Percentiles rank a stretch among this genome's conserved stretches.
Conservation (phyloP, 2,888 invertebrate species). For the Dioctria linearis region DNA sequence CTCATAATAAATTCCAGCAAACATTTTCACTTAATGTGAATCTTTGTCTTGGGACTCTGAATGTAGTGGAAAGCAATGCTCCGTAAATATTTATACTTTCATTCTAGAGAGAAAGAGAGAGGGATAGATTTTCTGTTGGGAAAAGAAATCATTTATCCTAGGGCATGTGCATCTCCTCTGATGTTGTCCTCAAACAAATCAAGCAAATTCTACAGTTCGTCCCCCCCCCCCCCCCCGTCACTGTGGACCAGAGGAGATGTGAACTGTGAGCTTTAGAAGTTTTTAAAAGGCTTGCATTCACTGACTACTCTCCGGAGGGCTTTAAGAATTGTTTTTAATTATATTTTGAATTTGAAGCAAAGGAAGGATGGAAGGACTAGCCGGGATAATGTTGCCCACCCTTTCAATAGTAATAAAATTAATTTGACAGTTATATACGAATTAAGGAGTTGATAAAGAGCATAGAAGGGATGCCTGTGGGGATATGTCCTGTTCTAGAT, state of each 20-base stretch:
- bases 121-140: background rate
- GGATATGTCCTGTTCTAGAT: no score
- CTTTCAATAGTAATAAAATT: no score
- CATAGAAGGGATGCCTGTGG: no score
- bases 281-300: background rate
- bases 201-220: constrained; percentile 1
- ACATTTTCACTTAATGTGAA: constrained; percentile 35
- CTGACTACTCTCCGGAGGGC: background rate
- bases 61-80: constrained; percentile 22
- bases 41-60: constrained; percentile 34
- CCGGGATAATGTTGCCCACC: no score
- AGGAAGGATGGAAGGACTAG: background rate
- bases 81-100: constrained; percentile 29
- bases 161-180: constrained; percentile 25
- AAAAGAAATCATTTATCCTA: constrained; percentile 42
- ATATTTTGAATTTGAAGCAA: background rate
- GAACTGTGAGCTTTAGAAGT: background rate
- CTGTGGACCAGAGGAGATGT: background rate
- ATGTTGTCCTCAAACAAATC: constrained; percentile 4
- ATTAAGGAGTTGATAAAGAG: no score
- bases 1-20: constrained; percentile 41
- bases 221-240: background rate
- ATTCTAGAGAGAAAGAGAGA: background rate
- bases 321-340: constrained; percentile 28
- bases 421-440: no score